Conservation (phyloP, 2,888 invertebrate genomes). For the Aplocera efformata region DNA sequence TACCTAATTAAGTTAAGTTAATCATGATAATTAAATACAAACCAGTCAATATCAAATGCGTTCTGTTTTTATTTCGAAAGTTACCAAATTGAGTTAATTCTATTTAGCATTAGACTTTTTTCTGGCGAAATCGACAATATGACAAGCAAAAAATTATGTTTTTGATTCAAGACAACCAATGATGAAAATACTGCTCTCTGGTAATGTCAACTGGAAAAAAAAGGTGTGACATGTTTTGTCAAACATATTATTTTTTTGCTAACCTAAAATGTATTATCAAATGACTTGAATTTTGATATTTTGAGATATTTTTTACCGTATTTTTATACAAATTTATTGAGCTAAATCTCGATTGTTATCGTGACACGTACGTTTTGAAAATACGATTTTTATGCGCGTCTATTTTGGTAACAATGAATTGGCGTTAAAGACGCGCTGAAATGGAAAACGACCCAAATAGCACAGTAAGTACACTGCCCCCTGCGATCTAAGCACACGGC, state of each 20-base stretch:
- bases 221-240: slow-evolving; percentile 78
- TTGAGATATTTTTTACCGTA: slow-evolving; percentile 71
- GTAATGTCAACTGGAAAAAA: slow-evolving; percentile 78
- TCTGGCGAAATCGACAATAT: background rate
- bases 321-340: slow-evolving; percentile 73
- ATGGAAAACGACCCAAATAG: slow-evolving; percentile 78
- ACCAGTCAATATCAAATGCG: background rate
- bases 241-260: slow-evolving; percentile 78
- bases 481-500: background rate
- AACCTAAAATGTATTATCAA: slow-evolving; percentile 81
- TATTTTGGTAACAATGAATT: slow-evolving; percentile 68
- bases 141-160: slow-evolving; percentile 37
- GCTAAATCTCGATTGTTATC: slow-evolving; percentile 75
- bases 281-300: slow-evolving; percentile 75
- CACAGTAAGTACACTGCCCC: slow-evolving; percentile 67
- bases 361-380: slow-evolving; percentile 53
- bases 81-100: background rate
- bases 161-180: slow-evolving; percentile 66
- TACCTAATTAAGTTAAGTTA: no score
- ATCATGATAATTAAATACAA: no score
- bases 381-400: slow-evolving; percentile 57
- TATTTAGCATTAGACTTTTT: slow-evolving; percentile 6
- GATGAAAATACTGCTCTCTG: slow-evolving; percentile 75
- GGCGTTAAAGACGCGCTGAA: slow-evolving; percentile 63
- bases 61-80: slow-evolving; percentile 1